phyloP scores from a whole-genome alignment of 2,113 vertebrate species.

The Noturus placidus region DNA sequence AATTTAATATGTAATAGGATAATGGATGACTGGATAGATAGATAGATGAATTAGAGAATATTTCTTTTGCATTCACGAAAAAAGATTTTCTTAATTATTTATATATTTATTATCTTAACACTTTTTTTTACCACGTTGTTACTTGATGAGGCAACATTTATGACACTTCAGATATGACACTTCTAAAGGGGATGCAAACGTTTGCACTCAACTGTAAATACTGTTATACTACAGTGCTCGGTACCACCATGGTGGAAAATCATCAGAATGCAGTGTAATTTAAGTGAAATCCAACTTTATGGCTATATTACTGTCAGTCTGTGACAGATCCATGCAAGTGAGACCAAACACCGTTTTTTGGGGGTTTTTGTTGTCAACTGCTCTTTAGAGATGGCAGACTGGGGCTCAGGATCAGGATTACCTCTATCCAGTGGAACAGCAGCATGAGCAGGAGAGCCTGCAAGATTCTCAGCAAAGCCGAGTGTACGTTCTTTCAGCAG shows the following conservation, averaged over 20 bases:
- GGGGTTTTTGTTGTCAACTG: background rate
- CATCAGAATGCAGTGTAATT: background rate
- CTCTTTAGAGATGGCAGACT: background rate
- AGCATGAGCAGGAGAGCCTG: background rate
- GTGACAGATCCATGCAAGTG: background rate
- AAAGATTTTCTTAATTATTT: background rate
- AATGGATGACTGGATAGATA: background rate
- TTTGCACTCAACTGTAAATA: background rate
- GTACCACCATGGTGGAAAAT: background rate
- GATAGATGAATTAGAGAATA: background rate
- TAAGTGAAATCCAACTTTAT: background rate
- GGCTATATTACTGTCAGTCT: background rate
- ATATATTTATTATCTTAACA: background rate
- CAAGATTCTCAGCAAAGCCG: constrained; percentile 53
- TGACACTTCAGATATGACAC: background rate
- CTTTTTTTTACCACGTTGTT: background rate
- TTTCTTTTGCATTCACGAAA: background rate
- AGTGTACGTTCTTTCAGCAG: constrained; percentile 62
- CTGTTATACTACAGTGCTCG: background rate
- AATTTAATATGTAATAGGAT: background rate
- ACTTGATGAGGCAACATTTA: background rate
- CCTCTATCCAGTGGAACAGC: constrained; percentile 65
- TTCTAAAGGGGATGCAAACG: background rate
- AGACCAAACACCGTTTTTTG: constrained; percentile 20
- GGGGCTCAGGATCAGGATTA: constrained; percentile 50